phyloP scores from a whole-genome alignment of 2,888 invertebrate species.

The Lacanobia oleracea region DNA sequence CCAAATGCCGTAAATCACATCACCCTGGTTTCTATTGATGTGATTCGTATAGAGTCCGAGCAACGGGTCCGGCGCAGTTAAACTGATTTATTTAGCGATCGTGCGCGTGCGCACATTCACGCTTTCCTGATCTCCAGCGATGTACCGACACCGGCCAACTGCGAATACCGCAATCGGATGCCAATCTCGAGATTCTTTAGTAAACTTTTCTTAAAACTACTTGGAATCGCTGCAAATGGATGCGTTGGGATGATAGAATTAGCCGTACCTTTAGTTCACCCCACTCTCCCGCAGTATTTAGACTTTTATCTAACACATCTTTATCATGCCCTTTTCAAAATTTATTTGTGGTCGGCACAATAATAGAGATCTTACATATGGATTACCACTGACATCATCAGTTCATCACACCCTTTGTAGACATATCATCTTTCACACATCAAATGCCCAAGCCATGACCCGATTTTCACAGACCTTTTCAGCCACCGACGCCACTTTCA shows the following conservation, averaged over 20 bases:
- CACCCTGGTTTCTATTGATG: constrained; percentile 34
- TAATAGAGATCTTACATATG: too few species aligned
- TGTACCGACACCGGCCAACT: constrained; percentile 48
- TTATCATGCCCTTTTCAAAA: too few species aligned
- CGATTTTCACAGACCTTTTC: not conserved
- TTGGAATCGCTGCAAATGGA: not conserved
- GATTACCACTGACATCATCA: too few species aligned
- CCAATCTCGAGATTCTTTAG: constrained; percentile 69
- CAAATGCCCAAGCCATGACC: too few species aligned
- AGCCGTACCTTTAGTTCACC: not conserved
- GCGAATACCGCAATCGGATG: constrained; percentile 53
- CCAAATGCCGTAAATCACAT: constrained; percentile 25
- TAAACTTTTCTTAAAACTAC: constrained; percentile 24
- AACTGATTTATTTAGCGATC: constrained; percentile 64
- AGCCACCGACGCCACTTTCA: not conserved
- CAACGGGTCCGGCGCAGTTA: constrained; percentile 57
- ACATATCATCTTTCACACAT: not conserved
- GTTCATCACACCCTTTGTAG: not conserved
- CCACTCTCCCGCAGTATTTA: not conserved
- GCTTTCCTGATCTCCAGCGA: constrained; percentile 79
- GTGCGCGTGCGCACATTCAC: constrained; percentile 75
- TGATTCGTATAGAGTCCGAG: constrained; percentile 47
- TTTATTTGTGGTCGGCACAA: too few species aligned
- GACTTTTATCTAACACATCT: too few species aligned
- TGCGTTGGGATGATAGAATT: not conserved